These are phyloP conservation scores for Trachelipus rathkii DNA, from an alignment of 1,140 invertebrate species.

Conservation along the genomic window DNA sequence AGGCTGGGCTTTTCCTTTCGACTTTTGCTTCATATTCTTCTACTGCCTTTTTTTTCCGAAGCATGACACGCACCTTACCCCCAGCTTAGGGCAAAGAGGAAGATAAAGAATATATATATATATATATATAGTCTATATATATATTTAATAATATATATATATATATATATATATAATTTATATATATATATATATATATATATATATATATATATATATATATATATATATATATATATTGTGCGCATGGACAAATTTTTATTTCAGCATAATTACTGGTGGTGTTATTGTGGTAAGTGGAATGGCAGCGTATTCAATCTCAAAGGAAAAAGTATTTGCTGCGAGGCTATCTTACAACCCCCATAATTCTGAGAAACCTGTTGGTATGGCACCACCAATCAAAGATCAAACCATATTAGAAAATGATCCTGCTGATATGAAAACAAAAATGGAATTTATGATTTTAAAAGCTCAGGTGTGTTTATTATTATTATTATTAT, in stretches of 20 bases:
- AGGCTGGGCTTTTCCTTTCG: too few species aligned
- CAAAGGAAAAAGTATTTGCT: slow-evolving; percentile 16
- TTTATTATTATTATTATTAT: too few species aligned
- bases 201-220: neutral
- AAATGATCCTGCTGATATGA: slow-evolving; percentile 70
- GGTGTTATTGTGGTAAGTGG: slow-evolving; percentile 23
- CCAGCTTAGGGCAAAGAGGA: too few species aligned
- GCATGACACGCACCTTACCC: too few species aligned
- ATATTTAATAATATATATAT: too few species aligned
- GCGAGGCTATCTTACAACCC: slow-evolving; percentile 16
- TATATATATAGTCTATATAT: too few species aligned
- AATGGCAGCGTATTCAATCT: slow-evolving; percentile 10
- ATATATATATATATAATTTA: slow-evolving; percentile 3
- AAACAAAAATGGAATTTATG: slow-evolving; percentile 80
- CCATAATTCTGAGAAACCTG: slow-evolving; percentile 52
- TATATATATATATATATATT: too few species aligned
- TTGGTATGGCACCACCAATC: slow-evolving; percentile 70
- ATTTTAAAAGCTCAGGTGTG: slow-evolving; percentile 77
- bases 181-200: neutral
- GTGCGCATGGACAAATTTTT: neutral
- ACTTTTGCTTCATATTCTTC: too few species aligned
- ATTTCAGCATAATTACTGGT: slow-evolving; percentile 22
- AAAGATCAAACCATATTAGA: slow-evolving; percentile 63
- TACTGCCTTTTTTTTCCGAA: too few species aligned
- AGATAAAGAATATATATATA: too few species aligned